phyloP scores from a whole-genome alignment of 2,888 invertebrate species.

The Stratiomys singularior region DNA sequence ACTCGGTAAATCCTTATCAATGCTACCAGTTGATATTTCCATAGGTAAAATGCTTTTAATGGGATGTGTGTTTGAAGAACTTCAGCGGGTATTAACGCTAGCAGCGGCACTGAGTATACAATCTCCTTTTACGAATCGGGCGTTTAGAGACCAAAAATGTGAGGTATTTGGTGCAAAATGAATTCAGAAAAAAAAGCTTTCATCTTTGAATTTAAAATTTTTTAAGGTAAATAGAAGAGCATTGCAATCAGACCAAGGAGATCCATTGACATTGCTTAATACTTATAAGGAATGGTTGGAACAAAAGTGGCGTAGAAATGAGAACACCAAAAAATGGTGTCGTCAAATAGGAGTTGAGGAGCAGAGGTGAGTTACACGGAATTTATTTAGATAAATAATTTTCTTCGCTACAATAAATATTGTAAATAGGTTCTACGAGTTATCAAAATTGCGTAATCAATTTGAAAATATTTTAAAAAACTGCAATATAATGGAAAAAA shows the following conservation, averaged over 20 bases:
- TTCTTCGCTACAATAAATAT: neutral
- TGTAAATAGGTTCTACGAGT: conserved; percentile 83
- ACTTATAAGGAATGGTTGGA: conserved; percentile 90
- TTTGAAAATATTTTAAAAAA: conserved; percentile 84
- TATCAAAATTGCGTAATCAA: conserved; percentile 91
- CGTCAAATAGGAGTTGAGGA: conserved; percentile 91
- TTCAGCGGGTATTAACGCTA: conserved; percentile 87
- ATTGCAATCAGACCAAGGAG: conserved; percentile 94
- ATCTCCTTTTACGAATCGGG: conserved; percentile 89
- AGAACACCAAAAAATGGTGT: conserved; percentile 82
- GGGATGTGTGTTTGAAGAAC: conserved; percentile 88
- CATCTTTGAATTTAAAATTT: neutral
- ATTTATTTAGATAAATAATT: neutral
- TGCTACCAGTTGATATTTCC: conserved; percentile 92
- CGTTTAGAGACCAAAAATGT: conserved; percentile 85
- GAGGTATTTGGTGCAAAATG: conserved; percentile 68
- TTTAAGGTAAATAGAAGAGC: conserved; percentile 76
- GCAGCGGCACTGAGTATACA: conserved; percentile 94
- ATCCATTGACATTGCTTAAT: conserved; percentile 89
- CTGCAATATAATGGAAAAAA: conserved; percentile 71
- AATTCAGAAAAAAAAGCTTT: neutral
- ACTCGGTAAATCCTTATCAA: conserved; percentile 86
- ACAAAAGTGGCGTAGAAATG: conserved; percentile 70
- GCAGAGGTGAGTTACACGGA: conserved; percentile 71
- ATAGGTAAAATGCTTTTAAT: conserved; percentile 96